Conservation (phyloP, 2,113 vertebrate genomes). For the Campylomormyrus tamandua region DNA sequence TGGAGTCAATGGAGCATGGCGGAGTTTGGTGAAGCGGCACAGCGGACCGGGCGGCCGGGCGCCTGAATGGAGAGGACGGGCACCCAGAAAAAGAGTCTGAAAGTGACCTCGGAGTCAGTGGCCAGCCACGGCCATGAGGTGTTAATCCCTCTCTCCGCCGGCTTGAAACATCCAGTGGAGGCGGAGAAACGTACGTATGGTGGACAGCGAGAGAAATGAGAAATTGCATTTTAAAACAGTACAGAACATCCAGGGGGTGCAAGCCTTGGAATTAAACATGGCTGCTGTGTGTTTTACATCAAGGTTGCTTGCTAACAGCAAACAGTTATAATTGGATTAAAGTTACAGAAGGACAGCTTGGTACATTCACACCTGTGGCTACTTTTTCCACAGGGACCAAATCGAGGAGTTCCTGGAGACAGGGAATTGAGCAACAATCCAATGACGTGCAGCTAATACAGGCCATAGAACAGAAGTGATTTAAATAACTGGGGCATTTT, state of each 20-base stretch:
- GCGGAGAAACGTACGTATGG: neutral
- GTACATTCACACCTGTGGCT: neutral
- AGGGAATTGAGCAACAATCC: neutral
- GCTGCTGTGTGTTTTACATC: neutral
- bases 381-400: neutral
- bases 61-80: conserved; percentile 6
- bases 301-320: neutral
- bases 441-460: neutral
- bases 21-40: conserved; percentile 27
- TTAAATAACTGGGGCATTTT: neutral
- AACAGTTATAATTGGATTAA: neutral
- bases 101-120: neutral
- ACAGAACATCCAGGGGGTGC: neutral
- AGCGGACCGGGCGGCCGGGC: conserved; percentile 21
- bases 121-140: neutral
- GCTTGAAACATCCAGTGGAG: neutral
- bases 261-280: neutral
- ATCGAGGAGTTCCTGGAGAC: neutral
- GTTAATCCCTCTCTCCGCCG: neutral
- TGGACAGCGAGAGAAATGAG: neutral
- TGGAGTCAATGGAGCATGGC: conserved; percentile 14
- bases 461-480: neutral
- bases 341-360: neutral
- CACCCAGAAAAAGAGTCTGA: neutral
- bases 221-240: neutral